Evolutionary conservation across 2,888 invertebrate genomes (phyloP).

Genomic region (Acrobasis repandana): DNA sequence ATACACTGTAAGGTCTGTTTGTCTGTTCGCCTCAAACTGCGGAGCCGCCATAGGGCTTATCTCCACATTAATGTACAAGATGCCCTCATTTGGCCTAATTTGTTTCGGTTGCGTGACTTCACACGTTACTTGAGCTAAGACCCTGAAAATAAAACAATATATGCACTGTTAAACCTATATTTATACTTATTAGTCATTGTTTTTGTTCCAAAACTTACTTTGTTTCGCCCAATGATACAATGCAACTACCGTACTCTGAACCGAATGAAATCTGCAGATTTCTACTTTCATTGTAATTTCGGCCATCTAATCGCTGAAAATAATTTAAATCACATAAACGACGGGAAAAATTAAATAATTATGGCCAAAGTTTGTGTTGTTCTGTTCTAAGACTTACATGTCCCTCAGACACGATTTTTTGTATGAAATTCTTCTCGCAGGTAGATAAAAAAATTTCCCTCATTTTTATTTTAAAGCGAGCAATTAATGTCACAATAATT

Average conservation of each 20-base stretch:
- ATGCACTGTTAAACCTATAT: too few species aligned
- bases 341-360: constrained; percentile 3
- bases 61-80: constrained; percentile 93
- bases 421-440: constrained; percentile 87
- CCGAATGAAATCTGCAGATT: constrained; percentile 89
- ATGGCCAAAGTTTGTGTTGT: constrained; percentile 1
- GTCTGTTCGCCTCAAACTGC: constrained; percentile 90
- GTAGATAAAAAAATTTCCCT: constrained; percentile 86
- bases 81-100: constrained; percentile 94
- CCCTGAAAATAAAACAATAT: constrained; percentile 79
- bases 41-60: constrained; percentile 93
- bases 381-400: constrained; percentile 75
- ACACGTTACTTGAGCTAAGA: constrained; percentile 93
- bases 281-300: constrained; percentile 88
- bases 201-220: constrained; percentile 73
- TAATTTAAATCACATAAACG: constrained; percentile 15
- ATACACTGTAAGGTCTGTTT: constrained; percentile 87
- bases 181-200: not conserved
- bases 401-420: constrained; percentile 84
- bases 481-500: not conserved
- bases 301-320: constrained; percentile 90
- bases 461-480: constrained; percentile 63
- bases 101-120: constrained; percentile 93
- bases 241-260: constrained; percentile 91
- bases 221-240: constrained; percentile 90